Evolutionary conservation across 1,140 invertebrate genomes (phyloP).

Genomic region (Sitodiplosis mosellana): DNA sequence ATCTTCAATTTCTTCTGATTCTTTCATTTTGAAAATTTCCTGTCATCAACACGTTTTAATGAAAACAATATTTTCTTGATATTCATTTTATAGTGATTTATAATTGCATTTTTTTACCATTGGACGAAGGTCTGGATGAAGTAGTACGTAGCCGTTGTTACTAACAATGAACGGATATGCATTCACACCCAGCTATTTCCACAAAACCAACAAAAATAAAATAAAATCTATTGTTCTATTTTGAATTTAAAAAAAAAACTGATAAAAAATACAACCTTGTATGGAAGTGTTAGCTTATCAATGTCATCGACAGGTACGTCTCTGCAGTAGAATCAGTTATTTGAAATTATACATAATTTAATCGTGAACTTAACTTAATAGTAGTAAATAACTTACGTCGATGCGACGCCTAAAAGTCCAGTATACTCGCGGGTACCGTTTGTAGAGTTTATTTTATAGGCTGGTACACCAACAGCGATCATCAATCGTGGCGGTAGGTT

Average conservation of each 20-base stretch:
- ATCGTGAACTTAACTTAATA: too few relatives aligned
- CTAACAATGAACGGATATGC: slow-evolving; percentile 90
- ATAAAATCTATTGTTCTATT: not conserved
- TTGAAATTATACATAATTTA: too few relatives aligned
- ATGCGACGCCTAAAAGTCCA: slow-evolving; percentile 75
- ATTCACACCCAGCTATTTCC: slow-evolving; percentile 72
- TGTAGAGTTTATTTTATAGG: slow-evolving; percentile 43
- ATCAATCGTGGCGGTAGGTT: slow-evolving; percentile 36
- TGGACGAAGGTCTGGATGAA: slow-evolving; percentile 61
- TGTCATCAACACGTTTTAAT: not conserved
- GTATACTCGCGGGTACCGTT: slow-evolving; percentile 40
- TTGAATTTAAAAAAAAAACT: not conserved
- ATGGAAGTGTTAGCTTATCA: slow-evolving; percentile 64
- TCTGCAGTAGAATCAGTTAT: too few relatives aligned
- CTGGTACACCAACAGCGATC: slow-evolving; percentile 71
- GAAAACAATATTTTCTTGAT: not conserved
- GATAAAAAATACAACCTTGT: slow-evolving; percentile 30
- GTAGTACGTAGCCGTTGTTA: slow-evolving; percentile 85
- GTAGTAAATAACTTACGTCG: too few relatives aligned
- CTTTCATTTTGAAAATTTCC: too few relatives aligned
- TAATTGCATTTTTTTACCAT: slow-evolving; percentile 36
- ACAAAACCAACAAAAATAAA: too few relatives aligned
- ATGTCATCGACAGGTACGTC: slow-evolving; percentile 87
- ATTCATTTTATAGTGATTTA: slow-evolving; percentile 1
- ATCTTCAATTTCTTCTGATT: too few relatives aligned